Base-by-base conservation (phyloP, 92 coral and sea anemone species). In the Epizoanthus stellaris region DNA sequence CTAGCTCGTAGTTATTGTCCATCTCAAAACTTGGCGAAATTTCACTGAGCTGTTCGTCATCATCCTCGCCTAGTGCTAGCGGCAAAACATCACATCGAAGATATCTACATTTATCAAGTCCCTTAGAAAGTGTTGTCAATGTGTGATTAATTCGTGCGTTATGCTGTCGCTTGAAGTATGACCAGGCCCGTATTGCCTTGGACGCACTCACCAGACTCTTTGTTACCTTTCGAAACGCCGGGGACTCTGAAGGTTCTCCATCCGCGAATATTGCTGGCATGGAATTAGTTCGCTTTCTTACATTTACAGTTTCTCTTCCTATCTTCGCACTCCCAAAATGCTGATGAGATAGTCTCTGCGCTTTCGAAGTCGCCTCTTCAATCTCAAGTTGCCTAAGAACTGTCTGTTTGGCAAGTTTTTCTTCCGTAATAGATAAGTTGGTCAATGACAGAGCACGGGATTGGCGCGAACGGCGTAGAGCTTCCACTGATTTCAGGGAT, bases 321-420 rank as follows among this genome's bases (percentile, higher is more conserved):
- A 23, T 6, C 19, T 76, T 76, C 25, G 20, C 67, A 38, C 21
- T 40, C 1, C 17, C 81, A 15, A 76, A 76, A 6, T 16, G 67
- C 61, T 47, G 81, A 3, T 17, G 53, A 3, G 81, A 65, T 58
- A 76, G 61, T 17, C 36, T 76, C 19, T 49, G 81, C 4, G 16
- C 63, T 23, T 76, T 76, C 15, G 68, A 76, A 57, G 49, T 59
- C 13, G 81, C 68, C 14, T 12, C 9, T 76, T 58, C 54, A n/a
- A 57, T 76, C 43, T 76, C 81, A 0, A 76, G 38, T 40, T 76
- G 81, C 11, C 81, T 34, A 6, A 76, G 54, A 6, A 76, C 8
- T 1, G 81, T 61, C 67, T 76, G 81, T 9, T 59, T 58, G 6
- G 81, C 81, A 16, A 76, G 59, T 76, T 57, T 7, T 34, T 76